Percentiles rank a stretch among this genome's conserved stretches.
Conservation (phyloP, 2,888 invertebrate genomes). For the Epiperipatus broadwayi region DNA sequence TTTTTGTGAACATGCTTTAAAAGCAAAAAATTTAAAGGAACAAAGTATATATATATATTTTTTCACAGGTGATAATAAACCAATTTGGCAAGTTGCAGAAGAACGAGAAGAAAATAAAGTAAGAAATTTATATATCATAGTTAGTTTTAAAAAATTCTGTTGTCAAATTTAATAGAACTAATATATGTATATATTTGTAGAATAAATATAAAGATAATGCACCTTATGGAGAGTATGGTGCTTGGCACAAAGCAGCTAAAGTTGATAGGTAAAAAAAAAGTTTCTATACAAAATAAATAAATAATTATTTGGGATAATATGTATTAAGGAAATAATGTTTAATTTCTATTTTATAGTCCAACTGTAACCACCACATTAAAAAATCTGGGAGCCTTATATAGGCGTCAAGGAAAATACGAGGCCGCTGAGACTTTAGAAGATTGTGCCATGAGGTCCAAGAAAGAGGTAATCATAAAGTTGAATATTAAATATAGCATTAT, state of each 20-base stretch:
- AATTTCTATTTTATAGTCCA: slow-evolving; percentile 52
- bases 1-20: no score
- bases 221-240: slow-evolving; percentile 76
- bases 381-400: slow-evolving; percentile 91
- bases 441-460: slow-evolving; percentile 84
- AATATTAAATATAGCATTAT: no score
- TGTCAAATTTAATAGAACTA: no score
- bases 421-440: slow-evolving; percentile 97
- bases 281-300: no score
- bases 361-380: slow-evolving; percentile 94
- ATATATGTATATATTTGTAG: slow-evolving; percentile 34
- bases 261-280: slow-evolving; percentile 42
- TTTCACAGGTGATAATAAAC: slow-evolving; percentile 62
- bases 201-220: slow-evolving; percentile 41
- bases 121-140: slow-evolving; percentile 8
- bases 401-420: slow-evolving; percentile 96
- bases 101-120: slow-evolving; percentile 88
- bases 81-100: slow-evolving; percentile 95
- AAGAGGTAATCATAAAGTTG: no score
- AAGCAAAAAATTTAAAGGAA: no score
- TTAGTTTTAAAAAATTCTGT: slow-evolving; percentile 4
- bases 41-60: slow-evolving; percentile 13
- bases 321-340: no score
- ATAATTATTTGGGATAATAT: no score
- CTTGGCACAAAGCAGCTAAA: slow-evolving; percentile 96